These are phyloP conservation scores for Leucoma salicis DNA, from an alignment of 2,888 invertebrate genomes.

Conservation along the genomic window DNA sequence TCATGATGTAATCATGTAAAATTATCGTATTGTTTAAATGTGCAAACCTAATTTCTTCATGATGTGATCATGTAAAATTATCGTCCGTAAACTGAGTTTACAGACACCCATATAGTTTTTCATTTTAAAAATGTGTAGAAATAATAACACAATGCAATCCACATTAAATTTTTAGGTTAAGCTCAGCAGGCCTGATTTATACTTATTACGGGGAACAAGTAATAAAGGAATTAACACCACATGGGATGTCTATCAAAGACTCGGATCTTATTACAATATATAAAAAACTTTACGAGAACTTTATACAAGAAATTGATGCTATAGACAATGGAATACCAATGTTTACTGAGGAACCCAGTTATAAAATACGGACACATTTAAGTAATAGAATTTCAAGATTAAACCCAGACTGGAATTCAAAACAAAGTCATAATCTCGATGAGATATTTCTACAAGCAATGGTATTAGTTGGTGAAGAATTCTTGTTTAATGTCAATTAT, in stretches of 20 bases:
- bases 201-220: slow-evolving; percentile 93
- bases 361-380: slow-evolving; percentile 90
- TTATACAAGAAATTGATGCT: slow-evolving; percentile 97
- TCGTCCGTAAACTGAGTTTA: no score
- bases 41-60: no score
- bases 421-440: slow-evolving; percentile 76
- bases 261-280: slow-evolving; percentile 82
- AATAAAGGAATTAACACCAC: slow-evolving; percentile 81
- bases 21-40: no score
- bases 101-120: no score
- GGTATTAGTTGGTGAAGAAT: slow-evolving; percentile 89
- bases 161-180: slow-evolving; percentile 83
- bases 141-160: no score
- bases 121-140: no score
- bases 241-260: slow-evolving; percentile 61
- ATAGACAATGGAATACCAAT: slow-evolving; percentile 98
- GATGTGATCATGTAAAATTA: no score
- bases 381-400: slow-evolving; percentile 88
- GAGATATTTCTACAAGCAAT: slow-evolving; percentile 90
- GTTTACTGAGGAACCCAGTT: slow-evolving; percentile 87
- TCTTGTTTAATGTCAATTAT: slow-evolving; percentile 85
- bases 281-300: slow-evolving; percentile 89
- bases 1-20: no score
- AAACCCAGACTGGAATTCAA: slow-evolving; percentile 92
- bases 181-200: slow-evolving; percentile 97